Conservation (phyloP, 2,888 invertebrate species). For the Sphecodes monilicornis region DNA sequence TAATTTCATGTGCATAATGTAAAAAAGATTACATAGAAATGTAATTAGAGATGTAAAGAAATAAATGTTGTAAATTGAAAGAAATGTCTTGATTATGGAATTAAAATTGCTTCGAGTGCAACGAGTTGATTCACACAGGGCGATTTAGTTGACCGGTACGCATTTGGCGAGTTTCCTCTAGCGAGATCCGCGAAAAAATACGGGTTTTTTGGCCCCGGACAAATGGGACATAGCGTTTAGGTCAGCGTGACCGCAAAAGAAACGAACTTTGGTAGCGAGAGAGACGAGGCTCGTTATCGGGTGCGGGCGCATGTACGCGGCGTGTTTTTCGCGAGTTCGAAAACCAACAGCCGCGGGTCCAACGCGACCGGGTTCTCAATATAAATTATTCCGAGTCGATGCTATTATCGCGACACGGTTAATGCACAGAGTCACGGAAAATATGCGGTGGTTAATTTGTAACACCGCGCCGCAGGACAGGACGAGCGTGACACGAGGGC, state of each 20-base stretch:
- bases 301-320: neutral
- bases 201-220: neutral
- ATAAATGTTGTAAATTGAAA: too few relatives aligned
- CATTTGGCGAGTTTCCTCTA: neutral
- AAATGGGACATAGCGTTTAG: neutral
- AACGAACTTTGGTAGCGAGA: neutral
- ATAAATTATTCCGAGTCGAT: constrained; percentile 65
- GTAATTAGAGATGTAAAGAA: too few relatives aligned
- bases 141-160: neutral
- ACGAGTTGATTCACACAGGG: neutral
- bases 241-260: neutral
- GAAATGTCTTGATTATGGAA: too few relatives aligned
- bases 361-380: constrained; percentile 37
- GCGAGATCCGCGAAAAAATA: neutral
- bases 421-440: constrained; percentile 63
- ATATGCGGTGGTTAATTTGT: constrained; percentile 72
- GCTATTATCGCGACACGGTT: constrained; percentile 48
- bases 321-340: constrained; percentile 8
- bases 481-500: neutral
- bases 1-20: too few relatives aligned
- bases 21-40: too few relatives aligned
- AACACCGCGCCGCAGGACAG: constrained; percentile 50
- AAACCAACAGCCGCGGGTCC: constrained; percentile 20
- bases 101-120: too few relatives aligned
- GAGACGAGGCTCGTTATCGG: neutral